phyloP scores from a whole-genome alignment of 2,888 invertebrate genomes.

The Megamerina dolium region DNA sequence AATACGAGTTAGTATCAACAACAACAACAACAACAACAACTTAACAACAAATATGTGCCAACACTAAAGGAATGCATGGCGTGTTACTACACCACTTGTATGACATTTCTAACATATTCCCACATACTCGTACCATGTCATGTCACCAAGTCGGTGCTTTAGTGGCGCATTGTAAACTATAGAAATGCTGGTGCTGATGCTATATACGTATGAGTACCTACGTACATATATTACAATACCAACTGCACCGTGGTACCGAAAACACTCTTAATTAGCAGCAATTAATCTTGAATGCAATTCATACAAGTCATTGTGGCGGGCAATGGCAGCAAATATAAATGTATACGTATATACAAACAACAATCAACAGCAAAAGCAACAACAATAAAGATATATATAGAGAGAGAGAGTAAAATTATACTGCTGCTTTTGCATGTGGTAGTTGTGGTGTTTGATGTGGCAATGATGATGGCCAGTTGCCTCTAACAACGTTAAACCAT shows the following conservation, averaged over 20 bases:
- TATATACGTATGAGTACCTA: too few species aligned
- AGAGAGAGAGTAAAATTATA: background rate
- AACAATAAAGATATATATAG: background rate
- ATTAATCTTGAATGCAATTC: conserved; percentile 28
- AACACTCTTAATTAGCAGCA: conserved; percentile 27
- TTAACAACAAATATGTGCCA: too few species aligned
- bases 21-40: too few species aligned
- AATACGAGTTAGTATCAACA: too few species aligned
- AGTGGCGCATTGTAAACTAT: background rate
- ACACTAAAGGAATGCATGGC: too few species aligned
- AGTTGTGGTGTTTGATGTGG: background rate
- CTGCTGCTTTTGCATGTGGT: background rate
- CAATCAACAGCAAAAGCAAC: too few species aligned
- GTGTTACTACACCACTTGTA: conserved; percentile 5
- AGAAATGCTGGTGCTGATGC: background rate
- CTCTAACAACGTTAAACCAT: background rate
- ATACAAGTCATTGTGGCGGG: conserved; percentile 15
- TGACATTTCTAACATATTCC: conserved; percentile 15
- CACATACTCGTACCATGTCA: conserved; percentile 14
- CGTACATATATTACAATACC: too few species aligned
- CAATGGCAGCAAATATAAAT: background rate
- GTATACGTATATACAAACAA: background rate
- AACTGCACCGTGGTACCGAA: background rate
- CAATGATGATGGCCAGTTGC: background rate
- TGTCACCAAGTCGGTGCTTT: conserved; percentile 4